Conservation (phyloP, 2,888 invertebrate species). For the Drosophila histrio region DNA sequence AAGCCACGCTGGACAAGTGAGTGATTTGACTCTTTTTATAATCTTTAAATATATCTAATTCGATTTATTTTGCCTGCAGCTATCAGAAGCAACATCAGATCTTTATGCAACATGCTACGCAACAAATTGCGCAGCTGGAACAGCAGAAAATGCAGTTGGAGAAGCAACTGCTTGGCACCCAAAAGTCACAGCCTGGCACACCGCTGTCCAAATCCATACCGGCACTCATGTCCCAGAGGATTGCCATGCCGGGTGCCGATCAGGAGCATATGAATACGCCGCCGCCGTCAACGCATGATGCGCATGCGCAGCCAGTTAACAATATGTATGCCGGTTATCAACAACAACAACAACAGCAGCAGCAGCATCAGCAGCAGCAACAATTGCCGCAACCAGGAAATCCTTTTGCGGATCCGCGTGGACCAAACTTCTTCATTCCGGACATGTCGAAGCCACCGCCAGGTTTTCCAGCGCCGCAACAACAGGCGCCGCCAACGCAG, state of each 20-base stretch:
- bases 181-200: conserved; percentile 61
- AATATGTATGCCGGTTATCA: conserved; percentile 38
- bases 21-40: conserved; percentile 7
- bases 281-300: conserved; percentile 80
- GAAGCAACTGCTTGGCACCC: conserved; percentile 81
- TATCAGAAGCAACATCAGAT: conserved; percentile 98
- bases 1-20: conserved; percentile 92
- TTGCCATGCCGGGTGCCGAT: conserved; percentile 78
- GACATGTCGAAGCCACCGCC: conserved; percentile 95
- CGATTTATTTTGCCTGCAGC: conserved; percentile 81
- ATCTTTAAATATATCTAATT: not conserved
- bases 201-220: conserved; percentile 66
- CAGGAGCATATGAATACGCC: conserved; percentile 54
- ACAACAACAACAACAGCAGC: conserved; percentile 44
- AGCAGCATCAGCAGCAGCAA: conserved; percentile 44
- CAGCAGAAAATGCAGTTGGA: conserved; percentile 89
- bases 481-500: conserved; percentile 31
- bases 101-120: conserved; percentile 95
- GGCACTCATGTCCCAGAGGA: conserved; percentile 84
- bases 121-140: conserved; percentile 93
- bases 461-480: conserved; percentile 86
- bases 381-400: conserved; percentile 82
- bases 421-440: conserved; percentile 87
- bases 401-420: conserved; percentile 84
- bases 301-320: conserved; percentile 57